Conservation (phyloP, 2,888 invertebrate species). For the Aplocera efformata region DNA sequence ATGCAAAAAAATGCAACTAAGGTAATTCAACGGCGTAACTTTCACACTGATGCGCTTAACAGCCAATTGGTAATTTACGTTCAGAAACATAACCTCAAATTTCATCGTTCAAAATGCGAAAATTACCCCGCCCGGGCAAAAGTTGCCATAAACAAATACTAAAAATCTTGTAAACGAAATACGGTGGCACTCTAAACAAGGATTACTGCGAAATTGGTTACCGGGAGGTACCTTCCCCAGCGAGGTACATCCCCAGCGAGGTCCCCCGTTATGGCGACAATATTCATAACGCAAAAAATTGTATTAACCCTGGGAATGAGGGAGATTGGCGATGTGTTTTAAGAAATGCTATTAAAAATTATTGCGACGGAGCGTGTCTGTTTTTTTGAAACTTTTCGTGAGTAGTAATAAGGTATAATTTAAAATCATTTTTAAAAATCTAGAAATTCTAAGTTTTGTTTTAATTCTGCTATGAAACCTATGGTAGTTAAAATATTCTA, state of each 20-base stretch:
- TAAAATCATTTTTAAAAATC: too few relatives aligned
- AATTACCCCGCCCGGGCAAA: conserved; percentile 64
- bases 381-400: conserved; percentile 65
- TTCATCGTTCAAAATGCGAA: conserved; percentile 60
- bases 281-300: conserved; percentile 81
- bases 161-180: conserved; percentile 79
- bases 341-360: conserved; percentile 62
- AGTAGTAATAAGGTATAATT: neutral
- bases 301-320: conserved; percentile 74
- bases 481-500: too few relatives aligned
- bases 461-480: too few relatives aligned
- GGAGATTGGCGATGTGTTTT: conserved; percentile 56
- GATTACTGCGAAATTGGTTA: conserved; percentile 75
- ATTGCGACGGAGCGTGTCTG: conserved; percentile 60
- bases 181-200: conserved; percentile 78
- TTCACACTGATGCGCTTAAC: conserved; percentile 34
- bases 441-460: too few relatives aligned
- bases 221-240: conserved; percentile 71
- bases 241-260: conserved; percentile 26
- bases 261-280: conserved; percentile 59
- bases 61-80: conserved; percentile 55
- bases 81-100: conserved; percentile 55
- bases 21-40: conserved; percentile 13
- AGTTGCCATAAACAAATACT: conserved; percentile 77
- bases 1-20: neutral